A percentile compares a stretch with the other conserved stretches of the same genome.
These are phyloP conservation scores for Hemistola chrysoprasaria DNA, from an alignment of 2,888 invertebrate genomes.

Conservation along the genomic window DNA sequence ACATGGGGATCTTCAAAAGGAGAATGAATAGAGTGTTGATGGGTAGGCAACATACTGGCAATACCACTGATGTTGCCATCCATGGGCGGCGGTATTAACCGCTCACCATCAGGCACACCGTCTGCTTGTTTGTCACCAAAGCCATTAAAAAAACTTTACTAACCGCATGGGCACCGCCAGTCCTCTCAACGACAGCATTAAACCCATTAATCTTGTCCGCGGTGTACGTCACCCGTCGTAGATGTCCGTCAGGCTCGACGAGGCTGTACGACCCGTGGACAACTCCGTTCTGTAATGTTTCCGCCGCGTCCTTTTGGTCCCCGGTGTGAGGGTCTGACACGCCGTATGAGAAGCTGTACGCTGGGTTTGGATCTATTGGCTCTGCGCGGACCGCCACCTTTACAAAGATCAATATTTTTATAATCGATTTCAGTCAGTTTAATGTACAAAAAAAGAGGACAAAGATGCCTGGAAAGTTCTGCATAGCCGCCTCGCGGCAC, in stretches of 20 bases:
- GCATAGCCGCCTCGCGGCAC: too few relatives aligned
- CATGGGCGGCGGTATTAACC: too few relatives aligned
- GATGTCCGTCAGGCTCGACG: slow-evolving; percentile 77
- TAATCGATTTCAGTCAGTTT: too few relatives aligned
- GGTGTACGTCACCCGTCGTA: slow-evolving; percentile 77
- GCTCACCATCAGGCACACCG: too few relatives aligned
- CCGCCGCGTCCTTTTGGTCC: slow-evolving; percentile 76
- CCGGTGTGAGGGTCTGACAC: slow-evolving; percentile 76
- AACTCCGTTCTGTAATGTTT: slow-evolving; percentile 77
- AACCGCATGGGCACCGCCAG: slow-evolving; percentile 68
- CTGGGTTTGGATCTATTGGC: slow-evolving; percentile 77
- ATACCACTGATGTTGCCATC: too few relatives aligned
- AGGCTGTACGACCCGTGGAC: slow-evolving; percentile 79
- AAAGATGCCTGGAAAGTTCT: too few relatives aligned
- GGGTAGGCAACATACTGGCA: too few relatives aligned
- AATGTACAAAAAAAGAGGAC: too few relatives aligned
- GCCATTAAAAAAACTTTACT: slow-evolving; percentile 31
- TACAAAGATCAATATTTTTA: too few relatives aligned
- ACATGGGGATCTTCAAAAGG: too few relatives aligned
- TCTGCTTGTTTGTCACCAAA: too few relatives aligned
- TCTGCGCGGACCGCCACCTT: slow-evolving; percentile 65
- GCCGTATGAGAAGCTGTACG: slow-evolving; percentile 78
- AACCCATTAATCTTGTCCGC: slow-evolving; percentile 78
- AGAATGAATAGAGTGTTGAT: too few relatives aligned
- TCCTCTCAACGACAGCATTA: slow-evolving; percentile 78